phyloP scores from a whole-genome alignment of 2,113 vertebrate species.

The Phainopepla nitens region DNA sequence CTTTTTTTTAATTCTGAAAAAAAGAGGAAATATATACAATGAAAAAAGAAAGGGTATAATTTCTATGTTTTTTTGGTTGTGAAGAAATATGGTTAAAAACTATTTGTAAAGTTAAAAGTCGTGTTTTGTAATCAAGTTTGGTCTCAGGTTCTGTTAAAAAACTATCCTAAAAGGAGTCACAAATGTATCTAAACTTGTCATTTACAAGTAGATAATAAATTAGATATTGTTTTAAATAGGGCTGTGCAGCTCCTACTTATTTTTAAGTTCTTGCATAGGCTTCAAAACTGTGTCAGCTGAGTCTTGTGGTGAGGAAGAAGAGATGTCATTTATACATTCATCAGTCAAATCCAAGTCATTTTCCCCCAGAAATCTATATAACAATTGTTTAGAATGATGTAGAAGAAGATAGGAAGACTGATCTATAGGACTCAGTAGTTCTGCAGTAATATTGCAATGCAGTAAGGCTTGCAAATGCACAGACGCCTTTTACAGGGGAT shows the following conservation, averaged over 20 bases:
- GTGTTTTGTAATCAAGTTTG: neutral
- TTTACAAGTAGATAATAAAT: neutral
- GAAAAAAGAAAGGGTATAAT: neutral
- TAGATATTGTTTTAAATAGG: neutral
- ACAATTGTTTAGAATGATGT: neutral
- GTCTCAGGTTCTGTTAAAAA: neutral
- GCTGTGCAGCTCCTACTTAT: neutral
- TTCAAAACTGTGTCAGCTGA: neutral
- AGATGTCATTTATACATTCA: neutral
- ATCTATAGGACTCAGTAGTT: neutral
- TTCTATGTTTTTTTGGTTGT: neutral
- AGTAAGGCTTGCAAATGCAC: neutral
- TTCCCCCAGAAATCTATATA: neutral
- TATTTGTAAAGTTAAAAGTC: neutral
- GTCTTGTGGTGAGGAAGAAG: neutral
- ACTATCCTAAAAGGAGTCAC: neutral
- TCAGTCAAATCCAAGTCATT: neutral
- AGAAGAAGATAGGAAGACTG: neutral
- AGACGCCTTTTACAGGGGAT: neutral
- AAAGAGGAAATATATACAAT: neutral
- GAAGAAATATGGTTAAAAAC: neutral
- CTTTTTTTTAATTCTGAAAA: neutral
- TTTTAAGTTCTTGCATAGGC: neutral
- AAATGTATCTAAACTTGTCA: neutral
- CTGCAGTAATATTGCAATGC: neutral